Evolutionary conservation across 2,888 invertebrate genomes (phyloP).

Genomic region (Yponomeuta plumbellus): DNA sequence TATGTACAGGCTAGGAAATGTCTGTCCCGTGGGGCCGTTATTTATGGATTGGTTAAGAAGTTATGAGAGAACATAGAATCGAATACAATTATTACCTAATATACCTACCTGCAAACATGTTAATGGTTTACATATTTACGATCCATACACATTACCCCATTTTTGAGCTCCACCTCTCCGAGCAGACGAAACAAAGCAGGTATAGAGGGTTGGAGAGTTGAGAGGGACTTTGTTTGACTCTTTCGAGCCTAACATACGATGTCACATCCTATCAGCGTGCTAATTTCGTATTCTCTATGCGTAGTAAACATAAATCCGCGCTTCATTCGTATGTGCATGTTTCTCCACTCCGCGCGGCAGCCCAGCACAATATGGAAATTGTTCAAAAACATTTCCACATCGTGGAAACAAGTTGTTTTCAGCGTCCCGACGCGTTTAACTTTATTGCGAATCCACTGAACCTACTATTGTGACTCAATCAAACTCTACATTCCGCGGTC

Average conservation of each 20-base stretch:
- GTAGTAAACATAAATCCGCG: background rate
- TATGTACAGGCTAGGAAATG: too few species aligned
- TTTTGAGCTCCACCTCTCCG: too few species aligned
- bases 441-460: background rate
- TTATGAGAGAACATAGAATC: too few species aligned
- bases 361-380: background rate
- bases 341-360: background rate
- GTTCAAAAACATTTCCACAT: background rate
- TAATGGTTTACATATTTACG: too few species aligned
- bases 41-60: too few species aligned
- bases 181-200: background rate
- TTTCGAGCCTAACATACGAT: background rate
- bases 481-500: background rate
- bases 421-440: background rate
- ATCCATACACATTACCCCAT: too few species aligned
- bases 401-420: background rate
- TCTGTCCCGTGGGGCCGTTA: too few species aligned
- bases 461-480: background rate
- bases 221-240: background rate
- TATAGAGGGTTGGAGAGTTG: background rate
- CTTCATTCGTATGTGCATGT: background rate
- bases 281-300: constrained; percentile 1
- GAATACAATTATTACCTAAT: too few species aligned
- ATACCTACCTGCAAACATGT: too few species aligned
- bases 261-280: background rate